phyloP scores from a whole-genome alignment of 1,140 invertebrate genomes.

The Lysiphlebus fabarum region DNA sequence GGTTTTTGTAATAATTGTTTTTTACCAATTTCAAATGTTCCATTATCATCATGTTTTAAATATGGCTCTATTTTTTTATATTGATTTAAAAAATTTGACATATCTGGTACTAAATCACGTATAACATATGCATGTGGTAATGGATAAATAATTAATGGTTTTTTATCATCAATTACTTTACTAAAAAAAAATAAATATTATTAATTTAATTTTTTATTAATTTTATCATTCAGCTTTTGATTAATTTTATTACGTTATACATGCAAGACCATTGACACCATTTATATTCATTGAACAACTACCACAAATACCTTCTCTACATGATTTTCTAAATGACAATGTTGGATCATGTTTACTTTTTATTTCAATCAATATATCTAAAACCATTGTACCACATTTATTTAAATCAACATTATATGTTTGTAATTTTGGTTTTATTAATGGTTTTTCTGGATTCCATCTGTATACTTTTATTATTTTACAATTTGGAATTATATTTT shows the following conservation, averaged over 20 bases:
- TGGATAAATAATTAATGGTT: slow-evolving; percentile 76
- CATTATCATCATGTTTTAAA: slow-evolving; percentile 66
- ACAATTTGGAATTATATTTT: slow-evolving; percentile 30
- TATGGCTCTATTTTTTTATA: slow-evolving; percentile 85
- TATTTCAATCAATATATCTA: slow-evolving; percentile 83
- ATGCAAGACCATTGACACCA: slow-evolving; percentile 82
- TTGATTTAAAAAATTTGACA: slow-evolving; percentile 83
- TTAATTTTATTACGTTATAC: slow-evolving; percentile 63
- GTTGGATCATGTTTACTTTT: slow-evolving; percentile 85
- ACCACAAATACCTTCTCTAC: slow-evolving; percentile 87
- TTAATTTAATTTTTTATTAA: slow-evolving; percentile 2
- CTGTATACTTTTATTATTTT: slow-evolving; percentile 89
- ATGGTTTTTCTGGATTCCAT: slow-evolving; percentile 87
- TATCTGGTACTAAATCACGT: slow-evolving; percentile 85
- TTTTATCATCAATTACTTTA: slow-evolving; percentile 43
- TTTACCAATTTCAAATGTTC: slow-evolving; percentile 54
- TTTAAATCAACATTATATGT: slow-evolving; percentile 75
- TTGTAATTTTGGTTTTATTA: slow-evolving; percentile 69
- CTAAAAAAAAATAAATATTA: slow-evolving; percentile 29
- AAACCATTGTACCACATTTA: slow-evolving; percentile 74
- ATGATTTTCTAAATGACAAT: slow-evolving; percentile 78
- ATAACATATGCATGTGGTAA: slow-evolving; percentile 90
- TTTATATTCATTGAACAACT: slow-evolving; percentile 89
- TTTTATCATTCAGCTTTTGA: neutral
- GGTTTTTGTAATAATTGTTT: slow-evolving; percentile 66